Base-by-base conservation (phyloP, 2,888 invertebrate genomes). In the Penaeus monodon region DNA sequence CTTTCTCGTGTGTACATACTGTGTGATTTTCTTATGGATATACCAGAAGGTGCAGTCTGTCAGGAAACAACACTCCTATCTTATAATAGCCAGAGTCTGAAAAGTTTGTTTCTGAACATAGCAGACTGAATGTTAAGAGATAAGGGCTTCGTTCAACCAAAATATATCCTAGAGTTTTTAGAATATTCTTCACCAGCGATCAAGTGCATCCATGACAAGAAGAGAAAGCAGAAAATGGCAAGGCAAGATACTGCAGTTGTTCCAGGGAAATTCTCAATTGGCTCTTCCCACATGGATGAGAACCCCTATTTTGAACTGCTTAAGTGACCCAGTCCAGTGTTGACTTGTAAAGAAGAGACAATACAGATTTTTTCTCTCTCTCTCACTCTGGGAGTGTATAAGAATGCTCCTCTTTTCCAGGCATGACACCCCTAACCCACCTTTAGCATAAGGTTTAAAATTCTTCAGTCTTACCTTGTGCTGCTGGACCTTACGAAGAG, bases 1-100 rank as follows among this genome's bases (percentile, higher is more conserved):
- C 70, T 44, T 79, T 79, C 33, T 73, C 79, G 70, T 79, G 33
- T 84, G 79, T 85, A 82, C 44, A 82, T 82, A 82, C 27, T 73
- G 70, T 79, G 68, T 79, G 78, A 84, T 77, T 66, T 84, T 70
- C 57, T 57, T 81, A 68, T 63, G 38, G 38, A 80, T 80, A 57
- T 29, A 70, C 81, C 81, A 81, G 84, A 64, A 38, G 63, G 49
- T 84, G 84, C 44, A 84, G 84, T 33, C 77, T 33, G 66, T 84
- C 77, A 64, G 74, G 84, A 66, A 83, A 33, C 82, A 74, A 74
- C 74, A n/a, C 82, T 83, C 82, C 73, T 73, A 83, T 57, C 29
- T 83, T 63, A 63, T 63, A 17, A 22, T 17, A 33, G 17, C n/a
- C 12, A 76, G 38, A 22, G 20, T 76, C 44, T 76, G 22, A 76